Evolutionary conservation across 1,140 invertebrate genomes (phyloP).

Genomic region (Bombyx mori): ASM3026992v2 NC_085122.1:14286501-14287000

Average conservation of each 20-base stretch:
- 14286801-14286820: conserved; percentile 12
- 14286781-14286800: conserved; percentile 17
- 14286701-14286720: conserved; percentile 12
- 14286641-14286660: conserved; percentile 14
- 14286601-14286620: conserved; percentile 16
- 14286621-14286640: conserved; percentile 13
- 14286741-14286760: conserved; percentile 19
- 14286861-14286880: conserved; percentile 23
- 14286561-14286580: conserved; percentile 8
- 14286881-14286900: conserved; percentile 22
- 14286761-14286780: conserved; percentile 9
- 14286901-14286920: conserved; percentile 22
- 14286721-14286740: conserved; percentile 18
- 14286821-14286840: conserved; percentile 19
- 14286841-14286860: conserved; percentile 11
- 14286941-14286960: conserved; percentile 17
- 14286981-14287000: conserved; percentile 16
- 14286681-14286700: conserved; percentile 11
- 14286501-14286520: conserved; percentile 11
- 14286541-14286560: conserved; percentile 8
- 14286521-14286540: conserved; percentile 7
- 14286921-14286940: conserved; percentile 16
- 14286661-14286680: conserved; percentile 14
- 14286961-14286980: conserved; percentile 25
- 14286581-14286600: conserved; percentile 1